Evolutionary conservation across 2,888 invertebrate genomes (phyloP).

Genomic region (Pseudococcus jackbeardsleyi): DNA sequence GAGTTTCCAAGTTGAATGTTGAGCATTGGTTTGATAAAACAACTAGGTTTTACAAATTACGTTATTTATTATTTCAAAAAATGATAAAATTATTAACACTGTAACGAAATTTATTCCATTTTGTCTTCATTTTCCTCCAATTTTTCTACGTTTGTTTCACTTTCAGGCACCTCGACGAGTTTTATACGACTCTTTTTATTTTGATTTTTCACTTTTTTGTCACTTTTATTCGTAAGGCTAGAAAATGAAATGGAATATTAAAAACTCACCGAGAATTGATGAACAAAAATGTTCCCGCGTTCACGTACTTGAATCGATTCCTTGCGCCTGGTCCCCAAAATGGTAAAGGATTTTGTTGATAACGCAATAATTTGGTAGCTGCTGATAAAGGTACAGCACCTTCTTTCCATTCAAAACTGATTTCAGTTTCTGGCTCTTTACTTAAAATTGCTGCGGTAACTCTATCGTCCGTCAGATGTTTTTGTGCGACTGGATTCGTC

Average conservation of each 20-base stretch:
- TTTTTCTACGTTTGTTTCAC: background rate
- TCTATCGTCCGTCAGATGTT: conserved; percentile 72
- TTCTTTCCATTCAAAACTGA: conserved; percentile 71
- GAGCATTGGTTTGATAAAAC: too few relatives aligned
- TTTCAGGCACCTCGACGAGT: background rate
- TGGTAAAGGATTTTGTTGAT: conserved; percentile 87
- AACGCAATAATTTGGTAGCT: conserved; percentile 80
- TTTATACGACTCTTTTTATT: conserved; percentile 14
- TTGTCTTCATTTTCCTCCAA: background rate
- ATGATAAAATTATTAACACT: background rate
- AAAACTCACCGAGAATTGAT: background rate
- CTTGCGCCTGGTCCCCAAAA: conserved; percentile 93
- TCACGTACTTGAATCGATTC: conserved; percentile 80
- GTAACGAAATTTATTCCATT: background rate
- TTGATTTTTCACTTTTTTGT: background rate
- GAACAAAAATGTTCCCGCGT: conserved; percentile 62
- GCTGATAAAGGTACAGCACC: conserved; percentile 87
- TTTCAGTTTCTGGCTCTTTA: conserved; percentile 55
- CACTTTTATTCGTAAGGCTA: background rate
- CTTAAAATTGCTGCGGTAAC: conserved; percentile 65
- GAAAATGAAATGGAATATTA: background rate
- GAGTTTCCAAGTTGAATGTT: too few relatives aligned
- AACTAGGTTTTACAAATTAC: too few relatives aligned
- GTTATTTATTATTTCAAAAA: background rate
- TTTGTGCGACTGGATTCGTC: conserved; percentile 77